Percentiles rank a stretch among this genome's conserved stretches.
phyloP scores from a whole-genome alignment of 2,888 invertebrate genomes.

The Agrotis clavis region DNA sequence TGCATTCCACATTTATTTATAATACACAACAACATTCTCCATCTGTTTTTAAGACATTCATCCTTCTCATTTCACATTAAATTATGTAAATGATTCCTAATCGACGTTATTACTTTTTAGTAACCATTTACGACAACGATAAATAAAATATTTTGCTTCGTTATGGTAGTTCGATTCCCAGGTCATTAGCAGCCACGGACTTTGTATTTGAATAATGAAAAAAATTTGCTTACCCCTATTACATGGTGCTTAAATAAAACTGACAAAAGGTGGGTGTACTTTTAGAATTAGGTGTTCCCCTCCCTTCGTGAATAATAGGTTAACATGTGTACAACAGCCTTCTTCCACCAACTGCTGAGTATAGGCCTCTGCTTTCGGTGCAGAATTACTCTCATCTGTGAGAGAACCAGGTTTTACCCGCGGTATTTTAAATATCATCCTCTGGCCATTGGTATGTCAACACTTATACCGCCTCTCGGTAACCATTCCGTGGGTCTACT shows the following conservation, averaged over 20 bases:
- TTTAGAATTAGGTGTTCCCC: not conserved
- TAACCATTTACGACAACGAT: not conserved
- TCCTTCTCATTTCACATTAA: not conserved
- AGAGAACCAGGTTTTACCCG: too few relatives aligned
- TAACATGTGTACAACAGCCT: not conserved
- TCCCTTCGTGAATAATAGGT: not conserved
- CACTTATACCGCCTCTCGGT: too few relatives aligned
- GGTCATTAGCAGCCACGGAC: not conserved
- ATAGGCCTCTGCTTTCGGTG: too few relatives aligned
- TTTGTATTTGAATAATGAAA: not conserved
- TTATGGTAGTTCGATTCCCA: not conserved
- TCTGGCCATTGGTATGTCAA: too few relatives aligned
- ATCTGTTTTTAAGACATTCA: not conserved
- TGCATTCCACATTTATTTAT: conserved; percentile 13
- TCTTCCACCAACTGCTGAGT: too few relatives aligned
- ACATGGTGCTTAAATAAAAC: not conserved
- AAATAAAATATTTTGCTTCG: not conserved
- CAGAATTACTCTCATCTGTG: too few relatives aligned
- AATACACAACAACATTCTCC: conserved; percentile 22
- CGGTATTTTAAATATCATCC: too few relatives aligned
- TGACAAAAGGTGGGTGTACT: not conserved
- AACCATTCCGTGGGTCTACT: too few relatives aligned
- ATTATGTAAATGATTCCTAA: conserved; percentile 4
- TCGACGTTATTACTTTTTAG: conserved; percentile 10
- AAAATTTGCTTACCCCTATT: not conserved